Evolutionary conservation across 2,888 invertebrate species (phyloP), one percentile per base, ranked within the genome.

Genomic region (Scaptomyza cyrtandrae): DNA sequence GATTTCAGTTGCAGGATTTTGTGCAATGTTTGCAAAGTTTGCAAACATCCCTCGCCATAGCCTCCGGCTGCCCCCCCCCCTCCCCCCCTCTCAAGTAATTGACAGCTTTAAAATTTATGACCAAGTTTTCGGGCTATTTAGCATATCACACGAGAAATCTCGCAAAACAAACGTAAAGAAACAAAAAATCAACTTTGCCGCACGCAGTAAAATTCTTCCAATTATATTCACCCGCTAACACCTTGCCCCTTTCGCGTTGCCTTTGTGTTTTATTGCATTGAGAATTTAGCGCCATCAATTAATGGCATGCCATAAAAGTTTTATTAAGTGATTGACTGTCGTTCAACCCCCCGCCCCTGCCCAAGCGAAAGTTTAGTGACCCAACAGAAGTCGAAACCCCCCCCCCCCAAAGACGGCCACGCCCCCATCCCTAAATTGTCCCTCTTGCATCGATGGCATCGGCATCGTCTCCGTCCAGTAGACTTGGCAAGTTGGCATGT

Each of bases 251-350:
- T 2, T 10, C 11, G 6, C 45, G 27, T 50, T 57, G 31, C 59
- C 65, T 61, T 69, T 74, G 64, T 70, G 37, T 76, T 77, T 77
- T 77, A 77, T 78, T 74, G 76, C 75, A 69, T 58, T 60, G 74
- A 50, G 69, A 78, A 78, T 76, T 76, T 70, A 74, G 74, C 74
- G 65, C 71, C 71, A 85, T 87, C 85, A 88, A 85, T 85, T 88
- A 88, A 85, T 87, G 86, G 81, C 71, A 66, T 65, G 83, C 88
- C 70, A 85, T 86, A 87, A 86, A 88, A 85, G 68, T 79, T 84
- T 76, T 86, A 87, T 87, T 81, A 88, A 88, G 86, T 84, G 87
- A 84, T 86, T 86, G 84, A 86, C 88, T 87, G 81, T 75, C 81
- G n/a, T n/a, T n/a, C n/a, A n/a, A n/a, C n/a, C n/a, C n/a, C n/a